Evolutionary conservation across 92 coral and sea anemone genomes (phyloP).

Genomic region (Zoanthus sociatus): DNA sequence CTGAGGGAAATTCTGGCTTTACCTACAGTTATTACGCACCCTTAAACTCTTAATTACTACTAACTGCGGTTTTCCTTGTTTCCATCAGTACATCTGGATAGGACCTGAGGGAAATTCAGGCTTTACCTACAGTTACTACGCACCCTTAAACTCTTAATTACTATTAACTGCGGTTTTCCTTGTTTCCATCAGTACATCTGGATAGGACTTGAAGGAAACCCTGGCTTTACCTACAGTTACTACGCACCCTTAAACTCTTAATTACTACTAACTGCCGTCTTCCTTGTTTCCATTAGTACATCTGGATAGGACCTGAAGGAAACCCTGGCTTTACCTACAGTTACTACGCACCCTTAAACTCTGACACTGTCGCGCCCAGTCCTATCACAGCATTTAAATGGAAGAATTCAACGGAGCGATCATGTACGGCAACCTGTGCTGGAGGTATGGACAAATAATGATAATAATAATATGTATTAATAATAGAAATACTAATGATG

Average conservation of each 20-base stretch:
- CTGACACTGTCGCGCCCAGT: constrained; percentile 37
- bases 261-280: no score
- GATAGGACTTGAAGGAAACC: constrained; percentile 58
- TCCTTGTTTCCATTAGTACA: constrained; percentile 49
- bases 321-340: constrained; percentile 76
- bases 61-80: background rate
- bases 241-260: constrained; percentile 51
- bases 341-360: constrained; percentile 59
- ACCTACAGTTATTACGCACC: constrained; percentile 71
- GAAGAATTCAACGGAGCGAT: constrained; percentile 59
- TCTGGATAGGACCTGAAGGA: constrained; percentile 51
- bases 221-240: constrained; percentile 73
- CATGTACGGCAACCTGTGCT: constrained; percentile 79
- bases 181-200: constrained; percentile 60
- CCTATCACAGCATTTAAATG: constrained; percentile 62
- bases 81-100: constrained; percentile 62
- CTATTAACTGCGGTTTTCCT: no score
- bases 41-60: background rate
- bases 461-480: no score
- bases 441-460: constrained; percentile 68
- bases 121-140: constrained; percentile 67
- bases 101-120: constrained; percentile 70
- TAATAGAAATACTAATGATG: no score
- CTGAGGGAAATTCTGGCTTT: constrained; percentile 66
- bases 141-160: constrained; percentile 21